Evolutionary conservation across 2,888 invertebrate genomes (phyloP), one percentile per base, ranked within the genome.

Genomic region (Strigamia transsilvanica): DNA sequence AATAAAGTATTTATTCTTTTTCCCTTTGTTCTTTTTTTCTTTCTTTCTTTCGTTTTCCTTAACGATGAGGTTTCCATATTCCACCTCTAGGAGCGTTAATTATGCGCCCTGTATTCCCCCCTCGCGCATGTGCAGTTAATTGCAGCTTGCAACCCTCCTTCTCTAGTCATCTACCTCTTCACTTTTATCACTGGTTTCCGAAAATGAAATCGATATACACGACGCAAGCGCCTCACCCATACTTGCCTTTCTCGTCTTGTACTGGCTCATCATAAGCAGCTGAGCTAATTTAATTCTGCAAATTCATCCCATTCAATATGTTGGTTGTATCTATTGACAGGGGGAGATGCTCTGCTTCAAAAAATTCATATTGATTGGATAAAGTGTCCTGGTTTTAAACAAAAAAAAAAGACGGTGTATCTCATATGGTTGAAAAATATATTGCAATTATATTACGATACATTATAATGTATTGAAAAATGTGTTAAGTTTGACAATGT

Each of bases 121-220:
- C 23, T 7, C 21, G 4, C 27, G 66, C 66, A 66, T 23, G 66
- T 66, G 66, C 66, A 66, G 66, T 66, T 66, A 66, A 66, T 66
- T 66, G 66, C 66, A 66, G 66, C 32, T 66, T 66, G 27, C 32
- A 32, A 27, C 9, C 32, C 66, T 15, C 32, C 27, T 15, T 27
- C 27, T 23, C 66, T 34, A 34, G 15, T 23, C 66, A 27, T 66
- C 27, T 51, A 66, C 66, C 66, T 66, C 66, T 66, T 66, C 66
- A 66, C 66, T 66, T 66, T 66, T 66, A 66, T 66, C 66, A 66
- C 66, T 66, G 66, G 66, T 66, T 66, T 66, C 27, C 66, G 66
- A 66, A 51, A 66, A 66, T 66, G 66, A 66, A 66, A 66, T 66
- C 66, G 66, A 66, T 66, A 66, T 23, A 66, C 61, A 61, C 23